Evolutionary conservation across 2,888 invertebrate genomes (phyloP), one percentile per base, ranked within the genome.

Genomic region (Ectemnius lituratus): DNA sequence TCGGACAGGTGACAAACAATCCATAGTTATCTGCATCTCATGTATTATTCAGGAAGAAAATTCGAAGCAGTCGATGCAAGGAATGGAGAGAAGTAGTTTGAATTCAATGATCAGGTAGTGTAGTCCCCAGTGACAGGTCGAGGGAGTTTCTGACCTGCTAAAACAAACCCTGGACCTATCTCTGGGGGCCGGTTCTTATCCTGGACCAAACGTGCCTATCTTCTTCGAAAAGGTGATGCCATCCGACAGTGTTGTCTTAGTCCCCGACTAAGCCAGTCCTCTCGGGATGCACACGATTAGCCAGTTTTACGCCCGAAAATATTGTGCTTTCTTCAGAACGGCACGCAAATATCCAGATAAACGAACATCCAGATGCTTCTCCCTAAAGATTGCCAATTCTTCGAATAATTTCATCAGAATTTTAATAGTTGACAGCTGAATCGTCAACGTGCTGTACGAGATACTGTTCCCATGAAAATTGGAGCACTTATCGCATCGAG

Each of bases 61-160:
- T 37, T 37, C 37, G 37, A 37, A 37, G 37, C 37, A 37, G 37
- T 37, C 37, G 37, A 37, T 37, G 11, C 37, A 11, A 37, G 37
- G 37, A 37, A 11, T 8, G 37, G 8, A 11, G 37, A 37, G 37
- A 6, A 8, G 37, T 37, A 37, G 37, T 37, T 37, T 37, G 37
- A 37, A 37, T 37, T 37, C 37, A 37, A 37, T 37, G 37, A 37
- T 37, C 37, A 37, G 37, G 37, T 37, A 37, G 37, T 70, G 70
- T 60, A 62, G 60, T 37, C 37, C 57, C 27, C 8, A 46, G 60
- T 59, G 72, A 74, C 68, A 75, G 67, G 63, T 68, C 73, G 61
- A 70, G 75, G 76, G 81, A 75, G 68, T 82, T 87, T 86, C 79
- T 83, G 85, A 87, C 86, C 87, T 87, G 86, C 80, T 84, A 81